These are phyloP conservation scores for Prosopocoilus inquinatus DNA, from an alignment of 2,888 invertebrate species.

Conservation along the genomic window DNA sequence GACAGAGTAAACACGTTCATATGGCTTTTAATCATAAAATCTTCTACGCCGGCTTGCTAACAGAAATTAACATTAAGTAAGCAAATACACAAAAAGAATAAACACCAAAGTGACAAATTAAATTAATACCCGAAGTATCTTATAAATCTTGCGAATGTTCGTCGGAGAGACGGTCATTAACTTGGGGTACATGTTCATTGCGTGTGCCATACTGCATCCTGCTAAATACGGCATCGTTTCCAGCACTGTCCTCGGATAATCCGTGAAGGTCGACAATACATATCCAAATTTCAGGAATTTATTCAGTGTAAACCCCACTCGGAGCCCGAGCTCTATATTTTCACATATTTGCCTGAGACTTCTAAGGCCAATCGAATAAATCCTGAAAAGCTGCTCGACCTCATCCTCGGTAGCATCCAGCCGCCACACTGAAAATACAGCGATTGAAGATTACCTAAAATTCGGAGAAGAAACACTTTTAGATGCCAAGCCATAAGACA, in stretches of 20 bases:
- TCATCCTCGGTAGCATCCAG: constrained; percentile 46
- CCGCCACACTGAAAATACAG: constrained; percentile 40
- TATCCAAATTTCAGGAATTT: constrained; percentile 60
- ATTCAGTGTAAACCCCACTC: constrained; percentile 56
- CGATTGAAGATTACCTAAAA: constrained; percentile 3
- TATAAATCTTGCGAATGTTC: constrained; percentile 55
- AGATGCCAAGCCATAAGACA: not conserved
- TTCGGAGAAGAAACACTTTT: not conserved
- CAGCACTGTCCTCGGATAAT: constrained; percentile 58
- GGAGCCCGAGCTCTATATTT: constrained; percentile 57
- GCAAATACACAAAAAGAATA: too few species aligned
- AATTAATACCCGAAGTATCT: constrained; percentile 55
- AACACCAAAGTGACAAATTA: constrained; percentile 32
- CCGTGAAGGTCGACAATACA: constrained; percentile 58
- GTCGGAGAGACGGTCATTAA: constrained; percentile 61
- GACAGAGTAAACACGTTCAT: constrained; percentile 60
- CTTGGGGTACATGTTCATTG: constrained; percentile 59
- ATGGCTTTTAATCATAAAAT: not conserved
- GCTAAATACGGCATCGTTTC: constrained; percentile 55
- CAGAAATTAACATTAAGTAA: not conserved
- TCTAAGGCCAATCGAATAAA: constrained; percentile 44
- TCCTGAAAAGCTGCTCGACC: constrained; percentile 43
- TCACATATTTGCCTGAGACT: constrained; percentile 55
- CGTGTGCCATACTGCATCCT: constrained; percentile 53
- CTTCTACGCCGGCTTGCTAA: too few species aligned